Evolutionary conservation across 2,888 invertebrate species (phyloP).

Genomic region (Chalcosyrphus nemorum): DNA sequence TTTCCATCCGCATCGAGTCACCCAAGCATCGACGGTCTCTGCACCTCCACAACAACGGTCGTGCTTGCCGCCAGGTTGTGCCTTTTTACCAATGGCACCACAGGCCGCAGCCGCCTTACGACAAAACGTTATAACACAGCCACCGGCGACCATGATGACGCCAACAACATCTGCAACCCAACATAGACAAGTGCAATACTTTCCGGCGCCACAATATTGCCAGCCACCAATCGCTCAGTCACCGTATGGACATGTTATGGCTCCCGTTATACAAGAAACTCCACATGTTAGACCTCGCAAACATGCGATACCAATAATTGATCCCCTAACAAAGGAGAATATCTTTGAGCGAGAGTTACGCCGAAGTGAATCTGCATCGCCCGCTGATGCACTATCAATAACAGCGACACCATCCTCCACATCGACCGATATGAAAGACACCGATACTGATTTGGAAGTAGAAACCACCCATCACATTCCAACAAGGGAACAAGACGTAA

Average conservation of each 20-base stretch:
- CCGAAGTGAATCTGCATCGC: constrained; percentile 56
- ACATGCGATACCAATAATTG: constrained; percentile 80
- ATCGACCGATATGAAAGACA: constrained; percentile 26
- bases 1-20: constrained; percentile 33
- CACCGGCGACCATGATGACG: constrained; percentile 66
- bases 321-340: constrained; percentile 79
- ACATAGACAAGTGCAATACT: constrained; percentile 74
- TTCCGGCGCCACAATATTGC: constrained; percentile 75
- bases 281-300: constrained; percentile 75
- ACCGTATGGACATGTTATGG: constrained; percentile 45
- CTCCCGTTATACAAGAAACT: constrained; percentile 60
- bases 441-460: not conserved
- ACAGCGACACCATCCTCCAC: constrained; percentile 29
- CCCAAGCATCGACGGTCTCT: constrained; percentile 57
- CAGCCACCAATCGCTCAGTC: constrained; percentile 74
- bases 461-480: not conserved
- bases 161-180: constrained; percentile 73
- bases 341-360: constrained; percentile 76
- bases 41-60: constrained; percentile 75
- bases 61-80: constrained; percentile 73
- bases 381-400: constrained; percentile 55
- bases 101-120: constrained; percentile 58
- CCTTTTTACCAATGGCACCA: constrained; percentile 73
- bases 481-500: not conserved
- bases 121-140: constrained; percentile 58